Base-by-base conservation (phyloP, 2,888 invertebrate genomes). In the Acleris laterana region DNA sequence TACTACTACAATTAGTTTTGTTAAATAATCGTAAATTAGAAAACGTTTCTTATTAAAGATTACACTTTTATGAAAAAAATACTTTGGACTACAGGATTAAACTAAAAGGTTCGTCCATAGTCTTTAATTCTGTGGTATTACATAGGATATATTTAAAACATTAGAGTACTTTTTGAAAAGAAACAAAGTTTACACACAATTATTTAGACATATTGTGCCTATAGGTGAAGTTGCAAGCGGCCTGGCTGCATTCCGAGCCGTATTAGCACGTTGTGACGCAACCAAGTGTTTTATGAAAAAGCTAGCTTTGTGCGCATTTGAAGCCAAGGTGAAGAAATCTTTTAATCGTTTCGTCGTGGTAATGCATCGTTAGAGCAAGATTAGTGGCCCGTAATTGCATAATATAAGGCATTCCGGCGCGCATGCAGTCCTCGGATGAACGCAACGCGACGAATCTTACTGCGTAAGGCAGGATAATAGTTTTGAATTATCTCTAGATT, bases 401-500 rank as follows among this genome's bases (percentile, higher is more conserved):
- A 76, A 80, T 79, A 78, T 72, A 67, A 74, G 63, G 70, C 71
- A 77, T 77, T 73, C 71, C 48, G 66, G 70, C 51, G 57, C 32
- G 59, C 70, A 69, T 69, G 71, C 69, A 70, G 69, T 66, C 62
- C 67, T 70, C 68, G 74, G 77, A 74, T 73, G 71, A 70, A 69
- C 72, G 71, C 74, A 70, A 69, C 72, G 71, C 74, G 72, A 73
- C 77, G 76, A 79, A 82, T 80, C 75, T 76, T 76, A 73, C 72
- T 74, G 76, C 74, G 71, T 76, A 73, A 77, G 77, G 73, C 69
- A 71, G 73, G 74, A 74, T 76, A 76, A 75, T 71, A 68, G 70
- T 68, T 70, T 63, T 68, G 50, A 70, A 69, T 66, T 70, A 78
- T 81, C 76, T 74, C 79, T 77, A 82, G 82, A 87, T 85, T 84